A percentile compares a stretch with the other conserved stretches of the same genome.
These are phyloP conservation scores for Leptinotarsa texana DNA, from an alignment of 1,140 invertebrate species.

Conservation along the genomic window DNA sequence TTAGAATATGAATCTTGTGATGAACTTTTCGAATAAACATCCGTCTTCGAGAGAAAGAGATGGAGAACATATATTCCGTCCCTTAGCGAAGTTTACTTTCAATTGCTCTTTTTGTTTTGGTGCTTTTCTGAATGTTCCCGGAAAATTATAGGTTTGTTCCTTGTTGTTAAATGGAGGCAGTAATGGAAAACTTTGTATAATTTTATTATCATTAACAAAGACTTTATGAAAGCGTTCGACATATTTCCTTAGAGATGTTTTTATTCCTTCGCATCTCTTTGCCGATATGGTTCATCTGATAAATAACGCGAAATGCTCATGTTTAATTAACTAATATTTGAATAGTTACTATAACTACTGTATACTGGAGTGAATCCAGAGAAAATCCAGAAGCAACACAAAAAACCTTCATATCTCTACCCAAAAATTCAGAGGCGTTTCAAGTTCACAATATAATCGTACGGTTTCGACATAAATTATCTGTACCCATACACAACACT, in stretches of 20 bases:
- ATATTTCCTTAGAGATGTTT: background rate
- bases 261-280: too few relatives aligned
- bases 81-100: slow-evolving; percentile 4
- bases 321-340: too few relatives aligned
- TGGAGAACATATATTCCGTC: background rate
- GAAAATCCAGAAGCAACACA: too few relatives aligned
- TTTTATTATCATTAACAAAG: background rate
- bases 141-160: slow-evolving; percentile 5
- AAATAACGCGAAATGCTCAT: too few relatives aligned
- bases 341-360: too few relatives aligned
- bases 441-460: too few relatives aligned
- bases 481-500: too few relatives aligned
- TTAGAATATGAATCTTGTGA: slow-evolving; percentile 24
- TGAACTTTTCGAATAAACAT: slow-evolving; percentile 27
- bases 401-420: too few relatives aligned
- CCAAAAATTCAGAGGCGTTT: too few relatives aligned
- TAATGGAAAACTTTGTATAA: background rate
- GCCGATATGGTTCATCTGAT: too few relatives aligned
- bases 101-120: slow-evolving; percentile 4
- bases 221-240: background rate
- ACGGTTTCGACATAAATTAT: too few relatives aligned
- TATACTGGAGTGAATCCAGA: too few relatives aligned
- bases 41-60: background rate
- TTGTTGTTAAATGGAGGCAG: background rate
- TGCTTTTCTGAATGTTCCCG: background rate